Percentiles rank a stretch among this genome's conserved stretches.
Conservation (phyloP, 2,113 vertebrate genomes). For the Brachypodius melanocephalos region DNA sequence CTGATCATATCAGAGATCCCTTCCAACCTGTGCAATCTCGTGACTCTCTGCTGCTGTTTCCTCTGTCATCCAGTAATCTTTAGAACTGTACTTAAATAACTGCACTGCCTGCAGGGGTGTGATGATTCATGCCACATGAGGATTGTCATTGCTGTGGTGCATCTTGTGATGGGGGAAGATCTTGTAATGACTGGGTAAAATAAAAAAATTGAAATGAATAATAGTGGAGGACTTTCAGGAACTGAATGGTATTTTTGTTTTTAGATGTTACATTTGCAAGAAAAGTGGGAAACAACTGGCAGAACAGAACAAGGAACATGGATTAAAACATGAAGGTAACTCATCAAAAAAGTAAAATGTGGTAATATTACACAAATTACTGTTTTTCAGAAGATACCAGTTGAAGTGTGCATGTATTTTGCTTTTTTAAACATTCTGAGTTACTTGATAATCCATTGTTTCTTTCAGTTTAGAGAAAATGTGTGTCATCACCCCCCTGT, state of each 20-base stretch:
- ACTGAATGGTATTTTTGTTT: not conserved
- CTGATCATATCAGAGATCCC: not conserved
- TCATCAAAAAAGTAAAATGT: not conserved
- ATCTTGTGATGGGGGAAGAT: not conserved
- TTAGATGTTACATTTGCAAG: conserved; percentile 76
- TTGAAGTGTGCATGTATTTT: not conserved
- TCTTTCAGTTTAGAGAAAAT: not conserved
- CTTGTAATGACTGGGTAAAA: not conserved
- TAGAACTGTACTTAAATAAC: not conserved
- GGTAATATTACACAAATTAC: not conserved
- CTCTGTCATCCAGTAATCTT: not conserved
- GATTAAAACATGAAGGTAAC: conserved; percentile 66
- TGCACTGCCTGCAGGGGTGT: not conserved
- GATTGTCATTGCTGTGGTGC: not conserved
- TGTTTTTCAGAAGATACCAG: not conserved
- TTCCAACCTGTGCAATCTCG: not conserved
- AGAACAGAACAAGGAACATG: conserved; percentile 50
- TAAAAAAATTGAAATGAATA: not conserved
- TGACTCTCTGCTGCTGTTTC: not conserved
- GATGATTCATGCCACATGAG: not conserved
- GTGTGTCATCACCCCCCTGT: rapidly evolving
- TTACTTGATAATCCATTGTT: not conserved
- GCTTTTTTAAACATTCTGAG: not conserved
- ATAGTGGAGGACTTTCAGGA: not conserved
- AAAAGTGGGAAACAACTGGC: conserved; percentile 67